Evolutionary conservation across 2,113 vertebrate genomes (phyloP).

Genomic region (Nipponia nippon): DNA sequence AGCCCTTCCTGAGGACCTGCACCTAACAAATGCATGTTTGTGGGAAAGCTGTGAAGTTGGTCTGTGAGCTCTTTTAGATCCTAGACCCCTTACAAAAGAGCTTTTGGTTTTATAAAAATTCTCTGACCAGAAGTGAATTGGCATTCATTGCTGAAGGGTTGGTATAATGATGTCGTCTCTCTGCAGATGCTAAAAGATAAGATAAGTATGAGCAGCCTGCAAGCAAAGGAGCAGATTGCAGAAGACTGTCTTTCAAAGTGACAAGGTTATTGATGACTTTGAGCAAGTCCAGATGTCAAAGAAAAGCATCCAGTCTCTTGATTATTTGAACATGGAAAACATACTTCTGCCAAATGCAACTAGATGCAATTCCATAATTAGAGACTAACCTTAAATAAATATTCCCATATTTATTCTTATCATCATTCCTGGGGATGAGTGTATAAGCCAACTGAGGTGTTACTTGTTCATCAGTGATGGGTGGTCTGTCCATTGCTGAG

Average conservation of each 20-base stretch:
- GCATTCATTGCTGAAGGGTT: not conserved
- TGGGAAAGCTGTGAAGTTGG: not conserved
- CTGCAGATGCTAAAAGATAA: not conserved
- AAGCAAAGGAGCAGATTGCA: not conserved
- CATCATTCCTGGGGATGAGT: not conserved
- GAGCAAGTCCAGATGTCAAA: not conserved
- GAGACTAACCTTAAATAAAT: not conserved
- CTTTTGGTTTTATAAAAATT: not conserved
- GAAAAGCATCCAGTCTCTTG: not conserved
- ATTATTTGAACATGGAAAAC: not conserved
- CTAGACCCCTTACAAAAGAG: not conserved
- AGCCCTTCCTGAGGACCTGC: accelerated
- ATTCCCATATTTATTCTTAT: not conserved
- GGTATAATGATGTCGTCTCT: not conserved
- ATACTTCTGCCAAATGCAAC: not conserved
- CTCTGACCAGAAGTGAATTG: not conserved
- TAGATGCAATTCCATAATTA: not conserved
- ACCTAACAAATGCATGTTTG: accelerated
- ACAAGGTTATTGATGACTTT: not conserved
- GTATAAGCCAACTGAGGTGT: not conserved
- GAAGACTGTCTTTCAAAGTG: not conserved
- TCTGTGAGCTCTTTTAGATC: not conserved
- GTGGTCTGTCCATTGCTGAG: not conserved
- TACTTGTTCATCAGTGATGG: accelerated
- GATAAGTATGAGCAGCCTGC: not conserved